phyloP scores from a whole-genome alignment of 2,888 invertebrate genomes.

The Pollenia angustigena region DNA sequence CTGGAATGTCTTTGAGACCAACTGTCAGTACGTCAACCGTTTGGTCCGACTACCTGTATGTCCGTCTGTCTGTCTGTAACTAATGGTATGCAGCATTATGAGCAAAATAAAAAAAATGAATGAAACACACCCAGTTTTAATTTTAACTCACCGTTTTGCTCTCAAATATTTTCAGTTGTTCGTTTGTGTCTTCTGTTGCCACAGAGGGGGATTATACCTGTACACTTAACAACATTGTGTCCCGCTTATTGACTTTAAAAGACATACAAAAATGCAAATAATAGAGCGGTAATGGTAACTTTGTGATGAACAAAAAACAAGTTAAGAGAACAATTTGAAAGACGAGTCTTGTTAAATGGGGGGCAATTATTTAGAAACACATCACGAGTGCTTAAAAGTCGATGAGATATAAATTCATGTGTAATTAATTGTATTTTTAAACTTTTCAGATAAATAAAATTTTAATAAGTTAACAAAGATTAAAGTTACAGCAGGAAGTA shows the following conservation, averaged over 20 bases:
- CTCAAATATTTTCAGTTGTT: conserved; percentile 39
- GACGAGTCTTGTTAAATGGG: conserved; percentile 19
- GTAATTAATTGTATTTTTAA: not conserved
- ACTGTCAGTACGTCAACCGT: conserved; percentile 15
- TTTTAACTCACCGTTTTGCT: conserved; percentile 51
- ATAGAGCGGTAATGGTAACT: conserved; percentile 58
- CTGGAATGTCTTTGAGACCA: not conserved
- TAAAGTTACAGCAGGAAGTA: not conserved
- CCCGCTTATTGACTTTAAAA: conserved; percentile 56
- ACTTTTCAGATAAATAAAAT: not conserved
- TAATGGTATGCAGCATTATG: conserved; percentile 41
- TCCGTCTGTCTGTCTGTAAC: conserved; percentile 33
- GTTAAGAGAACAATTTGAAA: conserved; percentile 29
- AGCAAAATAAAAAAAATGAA: conserved; percentile 28
- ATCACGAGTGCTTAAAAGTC: conserved; percentile 20
- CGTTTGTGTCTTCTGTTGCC: conserved; percentile 16
- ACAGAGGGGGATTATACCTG: conserved; percentile 20
- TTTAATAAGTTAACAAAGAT: not conserved
- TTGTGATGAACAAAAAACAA: conserved; percentile 34
- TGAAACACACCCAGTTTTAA: conserved; percentile 64
- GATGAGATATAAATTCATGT: conserved; percentile 33
- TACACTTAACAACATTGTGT: conserved; percentile 33
- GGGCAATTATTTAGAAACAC: conserved; percentile 36
- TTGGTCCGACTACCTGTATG: conserved; percentile 25
- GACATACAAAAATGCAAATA: conserved; percentile 53